These are phyloP conservation scores for Myiotriccus ornatus DNA, from an alignment of 2,797 vertebrate genomes.

Conservation along the genomic window DNA sequence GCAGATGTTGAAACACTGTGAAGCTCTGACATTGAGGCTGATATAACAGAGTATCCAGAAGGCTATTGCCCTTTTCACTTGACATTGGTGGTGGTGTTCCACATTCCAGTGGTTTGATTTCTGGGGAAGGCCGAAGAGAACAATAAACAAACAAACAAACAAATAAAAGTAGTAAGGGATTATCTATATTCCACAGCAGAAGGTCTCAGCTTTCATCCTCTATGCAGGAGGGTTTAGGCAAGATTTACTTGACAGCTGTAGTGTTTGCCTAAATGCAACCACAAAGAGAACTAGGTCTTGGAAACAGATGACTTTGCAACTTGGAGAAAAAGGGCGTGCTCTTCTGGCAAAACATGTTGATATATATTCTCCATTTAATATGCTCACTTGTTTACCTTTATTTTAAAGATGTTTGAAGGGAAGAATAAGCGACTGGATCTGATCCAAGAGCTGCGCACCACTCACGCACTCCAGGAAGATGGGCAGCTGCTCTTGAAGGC, in stretches of 20 bases:
- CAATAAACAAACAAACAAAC: background rate
- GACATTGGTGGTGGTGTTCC: background rate
- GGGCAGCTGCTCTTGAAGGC: slow-evolving; percentile 78
- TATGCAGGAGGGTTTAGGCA: background rate
- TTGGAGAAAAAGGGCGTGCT: background rate
- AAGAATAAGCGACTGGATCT: slow-evolving; percentile 85
- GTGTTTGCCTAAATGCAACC: background rate
- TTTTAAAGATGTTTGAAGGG: slow-evolving; percentile 86
- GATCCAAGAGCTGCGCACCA: slow-evolving; percentile 85
- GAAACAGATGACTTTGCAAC: background rate
- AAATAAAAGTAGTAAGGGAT: background rate
- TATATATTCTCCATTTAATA: background rate
- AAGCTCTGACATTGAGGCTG: background rate
- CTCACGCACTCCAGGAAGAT: slow-evolving; percentile 82
- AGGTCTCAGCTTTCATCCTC: background rate
- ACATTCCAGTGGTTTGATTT: background rate
- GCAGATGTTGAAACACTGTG: background rate
- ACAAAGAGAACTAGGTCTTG: background rate
- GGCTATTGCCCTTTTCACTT: background rate
- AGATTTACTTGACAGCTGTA: background rate
- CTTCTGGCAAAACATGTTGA: background rate
- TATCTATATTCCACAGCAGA: background rate
- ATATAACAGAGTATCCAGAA: background rate
- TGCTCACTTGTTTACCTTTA: background rate
- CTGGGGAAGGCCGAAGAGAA: background rate